Evolutionary conservation across 2,888 invertebrate genomes (phyloP).

Genomic region (Calameuta idolon): DNA sequence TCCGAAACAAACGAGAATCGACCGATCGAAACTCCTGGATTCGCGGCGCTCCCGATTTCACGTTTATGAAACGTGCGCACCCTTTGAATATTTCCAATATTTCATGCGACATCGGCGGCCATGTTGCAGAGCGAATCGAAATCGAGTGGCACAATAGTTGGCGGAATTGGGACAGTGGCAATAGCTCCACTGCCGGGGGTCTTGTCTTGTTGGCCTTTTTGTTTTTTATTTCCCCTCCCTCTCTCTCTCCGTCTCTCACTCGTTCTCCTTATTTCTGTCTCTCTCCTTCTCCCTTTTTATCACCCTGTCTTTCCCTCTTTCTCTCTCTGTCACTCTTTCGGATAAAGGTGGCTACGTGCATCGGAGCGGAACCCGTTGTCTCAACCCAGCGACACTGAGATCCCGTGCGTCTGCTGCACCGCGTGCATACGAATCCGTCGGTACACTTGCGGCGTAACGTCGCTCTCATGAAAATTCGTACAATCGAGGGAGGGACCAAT

Average conservation of each 20-base stretch:
- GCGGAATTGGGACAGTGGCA: conserved; percentile 50
- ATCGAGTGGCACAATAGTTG: conserved; percentile 47
- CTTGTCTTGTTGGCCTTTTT: conserved; percentile 34
- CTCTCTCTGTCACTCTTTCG: background rate
- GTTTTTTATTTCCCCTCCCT: background rate
- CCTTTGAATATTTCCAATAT: background rate
- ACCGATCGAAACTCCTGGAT: background rate
- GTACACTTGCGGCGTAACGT: background rate
- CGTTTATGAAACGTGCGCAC: background rate
- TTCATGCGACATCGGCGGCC: conserved; percentile 12
- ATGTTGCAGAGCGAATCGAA: conserved; percentile 36
- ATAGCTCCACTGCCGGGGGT: conserved; percentile 25
- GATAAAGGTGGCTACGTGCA: conserved; percentile 52
- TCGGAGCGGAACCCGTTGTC: conserved; percentile 43
- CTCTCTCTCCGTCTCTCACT: background rate
- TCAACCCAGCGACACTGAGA: background rate
- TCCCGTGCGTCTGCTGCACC: background rate
- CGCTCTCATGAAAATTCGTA: background rate
- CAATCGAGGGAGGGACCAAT: background rate
- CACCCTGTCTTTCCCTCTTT: background rate
- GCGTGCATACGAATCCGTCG: background rate
- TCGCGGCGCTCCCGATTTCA: background rate
- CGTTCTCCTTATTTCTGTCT: background rate
- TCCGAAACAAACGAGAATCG: background rate
- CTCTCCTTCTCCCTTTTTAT: background rate